Evolutionary conservation across 2,113 vertebrate species (phyloP), one percentile per base, ranked within the genome.

Genomic region (Carlito syrichta): DNA sequence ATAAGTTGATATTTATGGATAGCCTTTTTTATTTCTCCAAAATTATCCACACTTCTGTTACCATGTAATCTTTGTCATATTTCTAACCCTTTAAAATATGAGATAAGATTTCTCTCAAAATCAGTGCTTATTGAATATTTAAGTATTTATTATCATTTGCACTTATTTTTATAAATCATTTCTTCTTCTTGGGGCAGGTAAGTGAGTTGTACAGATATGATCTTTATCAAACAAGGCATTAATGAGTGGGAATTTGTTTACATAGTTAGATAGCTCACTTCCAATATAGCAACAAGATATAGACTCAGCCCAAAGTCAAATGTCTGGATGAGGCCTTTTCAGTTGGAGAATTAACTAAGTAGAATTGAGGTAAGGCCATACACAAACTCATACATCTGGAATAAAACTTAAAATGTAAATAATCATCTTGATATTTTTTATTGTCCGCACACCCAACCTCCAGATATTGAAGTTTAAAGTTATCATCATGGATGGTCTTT

Each of bases 71-170:
- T 96, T 76, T 93, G 63, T 83, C 69, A 90, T 60, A 45, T 86
- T 96, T 96, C 38, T 81, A 88, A 54, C 52, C 95, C 52, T 60
- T 93, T 97, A 84, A 92, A 83, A n/a, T 95, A 86, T 93, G 20
- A 86, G 45, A 74, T 94, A 91, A 22, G 82, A 71, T 97, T 92
- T 76, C 76, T 76, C 81, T 92, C 92, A 96, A 97, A 56, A 62
- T 76, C 0, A 94, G 87, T 60, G 45, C 56, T 60, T 3, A 23
- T 3, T 63, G 32, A 52, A 79, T 78, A 56, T 79, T 94, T 97
- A 86, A 92, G 95, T 17, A 43, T 82, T 60, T 30, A 50, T 62
- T 95, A 48, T 73, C 8, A 32, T 83, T 86, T 83, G 27, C 4
- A n/a, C 45, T 63, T 43, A 2, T 89, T 89, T 95, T 84, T 6